Evolutionary conservation across 2,113 vertebrate genomes (phyloP), one percentile per base, ranked within the genome.

Genomic region (Mellivora capensis): DNA sequence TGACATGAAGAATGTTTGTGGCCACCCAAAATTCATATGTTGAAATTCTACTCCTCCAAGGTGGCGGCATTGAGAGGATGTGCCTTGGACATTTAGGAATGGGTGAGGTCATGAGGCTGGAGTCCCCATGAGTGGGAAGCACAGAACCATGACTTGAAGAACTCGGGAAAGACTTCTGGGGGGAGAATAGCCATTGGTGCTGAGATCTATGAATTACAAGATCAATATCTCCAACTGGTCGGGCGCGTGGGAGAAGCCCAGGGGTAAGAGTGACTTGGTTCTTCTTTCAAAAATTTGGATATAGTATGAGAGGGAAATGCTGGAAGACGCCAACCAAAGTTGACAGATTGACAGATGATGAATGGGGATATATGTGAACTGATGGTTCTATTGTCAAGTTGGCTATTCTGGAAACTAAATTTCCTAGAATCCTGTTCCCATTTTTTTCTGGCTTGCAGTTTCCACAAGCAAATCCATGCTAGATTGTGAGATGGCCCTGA

Each of bases 161-260:
- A 18, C 76, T 81, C 17, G 9, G 34, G 47, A 84, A 54, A 13
- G 57, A 3, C 7, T 47, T 13, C 7, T 31, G 37, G 11, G n/a
- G n/a, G 27, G 7, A 42, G 39, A 23, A 25, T 0, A 12, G 29
- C 11, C 42, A 14, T 1, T 15, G 23, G 34, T 27, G 18, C 3
- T 39, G 9, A 44, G 20, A 27, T 23, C 42, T 80, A 2, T 42
- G 37, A 29, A 14, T 44, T 34, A 13, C 44, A 31, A 69, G 89
- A 39, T 52, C 52, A n/a, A 1, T 8, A 18, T 6, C 13, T 5
- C 29, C 29, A 34, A 27, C 34, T 47, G 17, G 17, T 17, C 1
- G 0, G 4, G 20, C 6, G 0, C 3, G 34, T 17, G n/a, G 3
- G 25, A 6, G 18, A 15, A 77, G 6, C 54, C 1, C 37, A 49